A percentile compares a stretch with the other conserved stretches of the same genome.
Conservation (phyloP, 1,140 invertebrate genomes). For the Drosophila jambulina region DNA sequence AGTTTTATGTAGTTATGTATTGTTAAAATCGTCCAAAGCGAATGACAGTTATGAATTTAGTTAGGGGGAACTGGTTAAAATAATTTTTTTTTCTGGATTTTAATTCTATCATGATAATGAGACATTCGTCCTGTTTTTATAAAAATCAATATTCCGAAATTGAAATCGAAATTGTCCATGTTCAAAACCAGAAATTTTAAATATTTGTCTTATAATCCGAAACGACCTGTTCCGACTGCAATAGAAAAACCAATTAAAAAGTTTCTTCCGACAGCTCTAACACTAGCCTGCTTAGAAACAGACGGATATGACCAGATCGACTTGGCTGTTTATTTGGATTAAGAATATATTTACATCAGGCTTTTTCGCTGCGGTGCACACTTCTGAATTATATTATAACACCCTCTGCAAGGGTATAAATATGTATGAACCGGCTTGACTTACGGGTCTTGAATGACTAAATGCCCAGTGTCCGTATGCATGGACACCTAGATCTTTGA, state of each 20-base stretch:
- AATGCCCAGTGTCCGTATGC: neutral
- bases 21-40: neutral
- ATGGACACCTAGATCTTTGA: neutral
- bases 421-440: neutral
- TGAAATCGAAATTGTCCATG: too few relatives aligned
- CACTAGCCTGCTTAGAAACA: neutral
- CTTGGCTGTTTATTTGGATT: neutral
- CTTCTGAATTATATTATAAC: neutral
- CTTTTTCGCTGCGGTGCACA: neutral
- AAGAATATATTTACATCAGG: neutral
- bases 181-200: neutral
- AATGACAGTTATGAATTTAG: neutral
- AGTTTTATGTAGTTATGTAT: neutral
- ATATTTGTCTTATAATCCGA: neutral
- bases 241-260: neutral
- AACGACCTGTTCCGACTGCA: neutral
- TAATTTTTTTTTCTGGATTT: too few relatives aligned
- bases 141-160: neutral
- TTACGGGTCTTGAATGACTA: neutral
- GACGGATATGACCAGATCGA: neutral
- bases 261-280: neutral
- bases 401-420: constrained; percentile 2
- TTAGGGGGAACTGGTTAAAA: neutral
- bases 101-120: neutral
- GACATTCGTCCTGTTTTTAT: neutral